Conservation (phyloP, 2,888 invertebrate species). For the Rhimphoctona megacephalus region DNA sequence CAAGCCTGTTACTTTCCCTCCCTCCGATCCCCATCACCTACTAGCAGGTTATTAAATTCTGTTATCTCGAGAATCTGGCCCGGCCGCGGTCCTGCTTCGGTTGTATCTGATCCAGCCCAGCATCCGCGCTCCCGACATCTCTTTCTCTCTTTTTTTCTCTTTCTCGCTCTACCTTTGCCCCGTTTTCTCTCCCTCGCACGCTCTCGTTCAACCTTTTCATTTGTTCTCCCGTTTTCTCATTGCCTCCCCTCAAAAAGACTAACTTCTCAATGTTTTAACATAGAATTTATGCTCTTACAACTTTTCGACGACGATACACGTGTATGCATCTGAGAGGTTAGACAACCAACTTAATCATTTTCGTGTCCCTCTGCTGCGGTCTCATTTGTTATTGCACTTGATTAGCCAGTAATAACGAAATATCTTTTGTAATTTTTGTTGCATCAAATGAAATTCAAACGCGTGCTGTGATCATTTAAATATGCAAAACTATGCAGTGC, state of each 20-base stretch:
- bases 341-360: not conserved
- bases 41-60: slow-evolving; percentile 59
- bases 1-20: slow-evolving; percentile 62
- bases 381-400: not conserved
- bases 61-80: slow-evolving; percentile 83
- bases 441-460: not conserved
- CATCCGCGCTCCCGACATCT: slow-evolving; percentile 77
- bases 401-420: not conserved
- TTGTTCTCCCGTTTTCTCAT: slow-evolving; percentile 13
- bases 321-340: not conserved
- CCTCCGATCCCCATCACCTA: slow-evolving; percentile 49
- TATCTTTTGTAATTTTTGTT: not conserved
- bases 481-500: not conserved
- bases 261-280: not conserved
- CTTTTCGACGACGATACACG: not conserved
- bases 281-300: slow-evolving; percentile 8
- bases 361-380: not conserved
- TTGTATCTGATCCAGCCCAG: slow-evolving; percentile 73
- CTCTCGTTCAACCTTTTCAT: slow-evolving; percentile 37
- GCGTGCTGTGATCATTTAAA: not conserved
- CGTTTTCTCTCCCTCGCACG: slow-evolving; percentile 42
- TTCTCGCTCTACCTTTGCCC: slow-evolving; percentile 40
- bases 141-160: slow-evolving; percentile 14
- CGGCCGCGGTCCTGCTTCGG: slow-evolving; percentile 79
- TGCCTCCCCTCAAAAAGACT: not conserved